Evolutionary conservation across 2,113 vertebrate species (phyloP).

Genomic region (Melanerpes aurifrons): DNA sequence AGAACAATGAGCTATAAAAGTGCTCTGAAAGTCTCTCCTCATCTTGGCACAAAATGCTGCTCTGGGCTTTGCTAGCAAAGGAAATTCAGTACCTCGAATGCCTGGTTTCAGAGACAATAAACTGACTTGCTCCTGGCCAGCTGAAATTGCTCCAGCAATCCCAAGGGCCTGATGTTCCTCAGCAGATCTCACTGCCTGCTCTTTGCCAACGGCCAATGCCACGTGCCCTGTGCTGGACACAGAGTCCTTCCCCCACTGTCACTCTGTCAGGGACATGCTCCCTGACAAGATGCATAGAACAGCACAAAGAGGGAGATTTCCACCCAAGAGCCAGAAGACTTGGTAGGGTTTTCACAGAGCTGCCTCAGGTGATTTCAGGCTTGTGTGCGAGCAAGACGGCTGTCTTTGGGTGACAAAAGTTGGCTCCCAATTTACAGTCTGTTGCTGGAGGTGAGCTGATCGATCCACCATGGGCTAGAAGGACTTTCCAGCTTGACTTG

Average conservation of each 20-base stretch:
- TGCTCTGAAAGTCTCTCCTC: background rate
- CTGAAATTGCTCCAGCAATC: background rate
- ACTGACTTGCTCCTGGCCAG: slow-evolving; percentile 7
- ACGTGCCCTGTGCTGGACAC: background rate
- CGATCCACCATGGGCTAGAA: background rate
- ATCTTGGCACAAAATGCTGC: slow-evolving; percentile 22
- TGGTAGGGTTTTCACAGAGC: background rate
- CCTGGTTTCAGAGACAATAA: slow-evolving; percentile 26
- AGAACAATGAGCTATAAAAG: background rate
- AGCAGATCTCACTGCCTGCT: background rate
- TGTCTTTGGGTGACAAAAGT: background rate
- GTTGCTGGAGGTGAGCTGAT: background rate
- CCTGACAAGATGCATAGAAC: background rate
- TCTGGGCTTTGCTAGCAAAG: slow-evolving; percentile 11
- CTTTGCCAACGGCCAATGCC: rapidly evolving
- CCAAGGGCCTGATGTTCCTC: background rate
- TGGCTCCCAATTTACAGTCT: background rate
- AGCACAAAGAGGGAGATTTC: rapidly evolving
- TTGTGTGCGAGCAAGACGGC: rapidly evolving
- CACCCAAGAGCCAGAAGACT: background rate
- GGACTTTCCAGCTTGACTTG: background rate
- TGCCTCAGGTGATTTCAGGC: background rate
- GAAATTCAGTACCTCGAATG: background rate
- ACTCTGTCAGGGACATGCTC: background rate
- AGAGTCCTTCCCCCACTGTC: no score